Percentiles rank a stretch among this genome's conserved stretches.
phyloP scores from a whole-genome alignment of 1,140 invertebrate species.

The Drosophila parabipectinata region DNA sequence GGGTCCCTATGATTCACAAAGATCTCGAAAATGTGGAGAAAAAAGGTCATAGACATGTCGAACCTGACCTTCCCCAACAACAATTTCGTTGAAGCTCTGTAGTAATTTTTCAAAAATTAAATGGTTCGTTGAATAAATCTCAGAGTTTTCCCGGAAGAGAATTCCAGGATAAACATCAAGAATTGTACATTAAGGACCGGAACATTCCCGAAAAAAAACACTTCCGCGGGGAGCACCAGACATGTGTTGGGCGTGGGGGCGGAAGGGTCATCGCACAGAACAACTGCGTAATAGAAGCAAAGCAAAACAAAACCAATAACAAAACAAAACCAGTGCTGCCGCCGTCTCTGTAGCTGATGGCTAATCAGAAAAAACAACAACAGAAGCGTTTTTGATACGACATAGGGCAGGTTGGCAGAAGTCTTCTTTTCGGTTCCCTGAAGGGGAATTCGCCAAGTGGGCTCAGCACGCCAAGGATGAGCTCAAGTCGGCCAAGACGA shows the following conservation, averaged over 20 bases:
- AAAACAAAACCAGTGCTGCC: slow-evolving; percentile 16
- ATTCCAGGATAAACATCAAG: background rate
- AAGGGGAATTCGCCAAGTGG: background rate
- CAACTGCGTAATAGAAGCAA: slow-evolving; percentile 62
- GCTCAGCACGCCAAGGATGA: slow-evolving; percentile 18
- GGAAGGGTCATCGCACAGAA: slow-evolving; percentile 1
- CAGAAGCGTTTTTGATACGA: slow-evolving; percentile 9
- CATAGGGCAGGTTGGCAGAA: slow-evolving; percentile 7
- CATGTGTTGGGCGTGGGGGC: background rate
- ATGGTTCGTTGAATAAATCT: too few relatives aligned
- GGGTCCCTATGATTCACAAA: too few relatives aligned
- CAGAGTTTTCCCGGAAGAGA: background rate
- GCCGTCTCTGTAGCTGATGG: background rate
- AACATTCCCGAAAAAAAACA: slow-evolving; percentile 21
- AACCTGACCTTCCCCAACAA: background rate
- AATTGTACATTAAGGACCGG: background rate
- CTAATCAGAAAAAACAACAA: slow-evolving; percentile 39
- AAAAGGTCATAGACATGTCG: background rate
- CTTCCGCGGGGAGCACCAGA: background rate
- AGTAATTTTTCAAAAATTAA: background rate
- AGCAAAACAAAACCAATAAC: slow-evolving; percentile 29
- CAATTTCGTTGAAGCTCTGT: background rate
- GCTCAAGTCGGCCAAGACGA: background rate
- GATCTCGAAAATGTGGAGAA: background rate
- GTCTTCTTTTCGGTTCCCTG: background rate